Evolutionary conservation across 2,888 invertebrate genomes (phyloP).

Genomic region (Choreutis nemorana): DNA sequence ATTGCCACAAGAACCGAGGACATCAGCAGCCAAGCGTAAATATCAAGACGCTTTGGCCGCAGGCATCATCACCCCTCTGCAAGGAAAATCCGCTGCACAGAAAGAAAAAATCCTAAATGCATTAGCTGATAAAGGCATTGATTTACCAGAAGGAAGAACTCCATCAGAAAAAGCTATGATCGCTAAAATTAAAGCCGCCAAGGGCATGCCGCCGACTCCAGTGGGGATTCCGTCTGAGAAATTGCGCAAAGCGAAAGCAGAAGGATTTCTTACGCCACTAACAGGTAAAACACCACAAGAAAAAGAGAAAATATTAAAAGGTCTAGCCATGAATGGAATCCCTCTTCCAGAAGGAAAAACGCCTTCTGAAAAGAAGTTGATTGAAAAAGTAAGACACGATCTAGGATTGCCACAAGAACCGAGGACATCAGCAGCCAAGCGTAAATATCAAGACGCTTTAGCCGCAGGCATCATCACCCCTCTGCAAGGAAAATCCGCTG

Average conservation of each 20-base stretch:
- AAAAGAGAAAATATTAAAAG: conserved; percentile 1
- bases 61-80: conserved; percentile 17
- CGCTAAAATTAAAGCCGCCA: not conserved
- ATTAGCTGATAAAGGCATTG: conserved; percentile 15
- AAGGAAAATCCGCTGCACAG: conserved; percentile 16
- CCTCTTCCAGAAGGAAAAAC: conserved; percentile 8
- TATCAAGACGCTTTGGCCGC: conserved; percentile 16
- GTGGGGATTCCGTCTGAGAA: conserved; percentile 7
- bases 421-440: conserved; percentile 12
- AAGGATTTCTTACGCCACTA: conserved; percentile 16
- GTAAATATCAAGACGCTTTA: conserved; percentile 14
- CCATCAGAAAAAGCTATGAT: conserved; percentile 11
- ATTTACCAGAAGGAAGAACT: conserved; percentile 20
- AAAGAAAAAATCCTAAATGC: conserved; percentile 17
- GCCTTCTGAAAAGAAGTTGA: conserved; percentile 14
- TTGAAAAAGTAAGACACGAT: conserved; percentile 13
- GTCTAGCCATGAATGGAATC: not conserved
- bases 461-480: conserved; percentile 17
- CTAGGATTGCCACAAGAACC: conserved; percentile 18
- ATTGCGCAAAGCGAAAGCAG: conserved; percentile 3
- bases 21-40: conserved; percentile 14
- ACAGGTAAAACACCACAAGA: not conserved
- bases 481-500: conserved; percentile 14
- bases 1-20: conserved; percentile 19
- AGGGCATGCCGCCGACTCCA: conserved; percentile 13